phyloP scores from a whole-genome alignment of 2,888 invertebrate species.

The Ectemnius lituratus region DNA sequence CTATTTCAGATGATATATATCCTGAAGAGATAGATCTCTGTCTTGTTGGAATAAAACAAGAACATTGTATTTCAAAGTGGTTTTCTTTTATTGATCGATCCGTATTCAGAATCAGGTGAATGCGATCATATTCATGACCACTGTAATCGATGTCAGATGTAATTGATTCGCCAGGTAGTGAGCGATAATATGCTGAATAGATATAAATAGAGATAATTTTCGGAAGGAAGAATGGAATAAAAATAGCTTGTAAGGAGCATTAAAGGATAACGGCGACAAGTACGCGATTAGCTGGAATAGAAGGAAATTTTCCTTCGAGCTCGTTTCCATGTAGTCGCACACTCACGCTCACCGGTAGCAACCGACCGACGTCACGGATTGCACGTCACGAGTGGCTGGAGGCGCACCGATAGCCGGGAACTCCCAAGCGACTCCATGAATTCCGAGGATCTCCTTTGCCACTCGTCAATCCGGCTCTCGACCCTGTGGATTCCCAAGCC shows the following conservation, averaged over 20 bases:
- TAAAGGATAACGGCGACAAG: conserved; percentile 3
- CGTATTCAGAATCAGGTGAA: no score
- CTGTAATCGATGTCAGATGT: no score
- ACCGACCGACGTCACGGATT: conserved; percentile 43
- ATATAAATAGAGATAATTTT: conserved; percentile 2
- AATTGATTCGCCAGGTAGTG: background rate
- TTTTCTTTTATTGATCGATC: no score
- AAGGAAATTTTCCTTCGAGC: conserved; percentile 40
- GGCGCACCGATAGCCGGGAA: conserved; percentile 39
- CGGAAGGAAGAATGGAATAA: conserved; percentile 18
- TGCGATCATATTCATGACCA: no score
- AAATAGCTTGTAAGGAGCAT: conserved; percentile 26
- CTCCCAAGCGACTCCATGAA: conserved; percentile 34
- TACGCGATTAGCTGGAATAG: conserved; percentile 21
- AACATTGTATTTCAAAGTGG: no score
- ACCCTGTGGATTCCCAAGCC: conserved; percentile 36
- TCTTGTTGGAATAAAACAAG: no score
- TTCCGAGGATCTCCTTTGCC: conserved; percentile 31
- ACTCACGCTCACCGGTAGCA: background rate
- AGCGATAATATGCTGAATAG: background rate
- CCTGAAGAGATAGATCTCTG: no score
- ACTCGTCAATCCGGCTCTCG: conserved; percentile 38
- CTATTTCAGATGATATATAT: no score
- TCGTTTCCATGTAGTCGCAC: conserved; percentile 25
- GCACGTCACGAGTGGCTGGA: conserved; percentile 31